phyloP scores from a whole-genome alignment of 2,113 vertebrate species.

The Oncorhynchus keta region DNA sequence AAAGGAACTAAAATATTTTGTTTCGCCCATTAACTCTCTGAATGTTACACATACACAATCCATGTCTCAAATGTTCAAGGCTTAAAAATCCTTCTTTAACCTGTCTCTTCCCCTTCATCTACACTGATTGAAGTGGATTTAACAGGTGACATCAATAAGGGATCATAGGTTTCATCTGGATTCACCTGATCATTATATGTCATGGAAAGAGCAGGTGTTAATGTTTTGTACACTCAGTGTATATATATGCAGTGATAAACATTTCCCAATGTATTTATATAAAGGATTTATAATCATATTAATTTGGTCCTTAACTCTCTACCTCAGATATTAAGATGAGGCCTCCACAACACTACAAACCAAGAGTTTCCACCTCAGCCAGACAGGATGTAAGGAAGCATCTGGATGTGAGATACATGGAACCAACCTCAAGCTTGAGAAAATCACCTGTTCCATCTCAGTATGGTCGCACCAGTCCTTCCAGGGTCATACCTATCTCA shows the following conservation, averaged over 20 bases:
- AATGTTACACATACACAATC: too few species aligned
- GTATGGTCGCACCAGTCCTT: conserved; percentile 57
- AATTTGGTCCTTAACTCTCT: conserved; percentile 32
- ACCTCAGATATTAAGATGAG: conserved; percentile 79
- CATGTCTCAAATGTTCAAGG: too few species aligned
- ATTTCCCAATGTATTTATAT: not conserved
- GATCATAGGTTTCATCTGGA: too few species aligned
- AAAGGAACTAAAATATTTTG: too few species aligned
- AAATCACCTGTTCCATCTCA: conserved; percentile 52
- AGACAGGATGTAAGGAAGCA: conserved; percentile 72
- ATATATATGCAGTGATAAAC: not conserved
- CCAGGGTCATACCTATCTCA: conserved; percentile 60
- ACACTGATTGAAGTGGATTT: too few species aligned
- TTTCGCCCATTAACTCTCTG: too few species aligned
- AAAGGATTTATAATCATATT: not conserved
- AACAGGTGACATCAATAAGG: too few species aligned
- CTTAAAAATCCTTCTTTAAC: too few species aligned
- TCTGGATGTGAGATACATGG: conserved; percentile 66
- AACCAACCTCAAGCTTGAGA: conserved; percentile 56
- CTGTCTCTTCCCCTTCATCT: too few species aligned
- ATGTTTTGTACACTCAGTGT: not conserved
- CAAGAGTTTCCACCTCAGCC: conserved; percentile 64
- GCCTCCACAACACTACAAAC: conserved; percentile 66
- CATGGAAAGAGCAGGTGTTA: too few species aligned
- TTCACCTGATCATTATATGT: too few species aligned